phyloP scores from a whole-genome alignment of 2,797 vertebrate species.

The Liasis olivaceus region DNA sequence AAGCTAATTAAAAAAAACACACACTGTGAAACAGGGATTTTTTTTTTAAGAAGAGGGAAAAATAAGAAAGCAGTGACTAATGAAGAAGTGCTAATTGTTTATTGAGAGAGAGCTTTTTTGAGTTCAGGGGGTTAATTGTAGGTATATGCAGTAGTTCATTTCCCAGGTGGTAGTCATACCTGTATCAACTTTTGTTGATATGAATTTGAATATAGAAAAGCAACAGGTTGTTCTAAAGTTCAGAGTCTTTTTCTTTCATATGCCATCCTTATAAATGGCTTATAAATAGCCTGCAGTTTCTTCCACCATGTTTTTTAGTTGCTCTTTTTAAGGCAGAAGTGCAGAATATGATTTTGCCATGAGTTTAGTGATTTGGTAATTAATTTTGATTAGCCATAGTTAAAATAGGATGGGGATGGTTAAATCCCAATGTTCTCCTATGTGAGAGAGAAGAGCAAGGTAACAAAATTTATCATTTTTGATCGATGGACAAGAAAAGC shows the following conservation, averaged over 20 bases:
- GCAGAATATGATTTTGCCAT: not conserved
- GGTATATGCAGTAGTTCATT: not conserved
- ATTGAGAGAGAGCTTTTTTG: not conserved
- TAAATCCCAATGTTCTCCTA: not conserved
- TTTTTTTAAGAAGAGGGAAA: not conserved
- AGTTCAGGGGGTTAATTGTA: not conserved
- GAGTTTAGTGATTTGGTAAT: not conserved
- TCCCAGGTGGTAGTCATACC: not conserved
- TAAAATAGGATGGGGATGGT: no score
- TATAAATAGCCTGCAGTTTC: not conserved
- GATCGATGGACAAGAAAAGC: not conserved
- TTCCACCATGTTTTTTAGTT: not conserved
- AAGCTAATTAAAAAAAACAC: not conserved
- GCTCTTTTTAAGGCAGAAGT: not conserved
- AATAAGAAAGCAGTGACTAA: not conserved
- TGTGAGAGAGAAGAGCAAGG: not conserved
- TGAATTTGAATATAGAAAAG: not conserved
- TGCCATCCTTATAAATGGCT: not conserved
- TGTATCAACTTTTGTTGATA: rapidly evolving
- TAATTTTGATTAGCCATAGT: not conserved
- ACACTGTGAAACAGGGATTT: not conserved
- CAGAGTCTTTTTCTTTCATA: not conserved
- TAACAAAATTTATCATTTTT: not conserved
- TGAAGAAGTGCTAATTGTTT: not conserved
- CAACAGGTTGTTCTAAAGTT: not conserved